Base-by-base conservation (phyloP, 2,888 invertebrate species). In the Suillia variegata region DNA sequence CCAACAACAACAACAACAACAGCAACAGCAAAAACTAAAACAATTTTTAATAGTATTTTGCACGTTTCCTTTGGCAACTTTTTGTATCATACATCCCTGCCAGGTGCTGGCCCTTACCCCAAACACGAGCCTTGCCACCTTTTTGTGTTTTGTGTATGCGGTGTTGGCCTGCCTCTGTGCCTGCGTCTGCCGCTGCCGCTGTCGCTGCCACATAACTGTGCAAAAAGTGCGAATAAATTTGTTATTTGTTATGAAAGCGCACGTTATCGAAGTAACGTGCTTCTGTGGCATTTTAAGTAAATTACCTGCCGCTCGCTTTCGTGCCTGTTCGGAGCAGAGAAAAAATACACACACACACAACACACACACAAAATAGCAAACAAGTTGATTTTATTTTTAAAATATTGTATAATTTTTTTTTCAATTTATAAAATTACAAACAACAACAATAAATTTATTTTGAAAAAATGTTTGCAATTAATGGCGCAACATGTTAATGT, bases 201-300 rank as follows among this genome's bases (percentile, higher is more conserved):
- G 38, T 38, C n/a, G 13, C 38, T 38, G 4, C 38, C 6, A 4
- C n/a, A n/a, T 38, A 38, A n/a, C 38, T 31, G 6, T 6, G 31
- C 31, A 31, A 31, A 38, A 24, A 38, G 53, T 53, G 53, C 53
- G 38, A 53, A 53, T 53, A 38, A 54, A 54, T 54, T 45, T 54
- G 54, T 54, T 45, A 54, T 54, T 45, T 54, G 54, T 54, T 45
- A 45, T 22, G 45, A 42, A 54, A 54, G 54, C 54, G 21, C 42
- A 54, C 38, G 53, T 38, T 38, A 38, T 38, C 38, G 10, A 38
- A 38, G n/a, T 18, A 13, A 45, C 45, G 45, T 45, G 45, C 45
- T 45, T 45, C 2, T 49, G 24, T 24, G 49, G 13, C 20, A 38
- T 34, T 31, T 52, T 22, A 31, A 38, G 38, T 38, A 38, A 38